phyloP scores from a whole-genome alignment of 2,888 invertebrate species.

The Tenthredo scrophulariae region DNA sequence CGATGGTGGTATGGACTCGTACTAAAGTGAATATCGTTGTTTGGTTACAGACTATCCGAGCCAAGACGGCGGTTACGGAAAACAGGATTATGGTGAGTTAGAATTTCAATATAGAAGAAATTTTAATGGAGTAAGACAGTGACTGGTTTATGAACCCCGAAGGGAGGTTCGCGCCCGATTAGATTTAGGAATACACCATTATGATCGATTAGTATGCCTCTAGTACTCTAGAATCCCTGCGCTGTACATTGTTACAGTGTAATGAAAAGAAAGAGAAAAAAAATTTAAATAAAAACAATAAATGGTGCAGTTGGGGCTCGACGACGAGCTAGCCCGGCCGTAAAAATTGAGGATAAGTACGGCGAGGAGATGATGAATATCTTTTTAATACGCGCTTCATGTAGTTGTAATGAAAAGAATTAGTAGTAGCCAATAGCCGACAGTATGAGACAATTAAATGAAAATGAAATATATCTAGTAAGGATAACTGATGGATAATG shows the following conservation, averaged over 20 bases:
- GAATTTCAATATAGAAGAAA: slow-evolving; percentile 7
- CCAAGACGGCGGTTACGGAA: slow-evolving; percentile 75
- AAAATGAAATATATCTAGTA: background rate
- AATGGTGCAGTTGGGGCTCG: background rate
- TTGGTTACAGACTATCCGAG: slow-evolving; percentile 73
- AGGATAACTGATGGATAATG: background rate
- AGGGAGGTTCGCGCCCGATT: slow-evolving; percentile 5
- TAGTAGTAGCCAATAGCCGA: background rate
- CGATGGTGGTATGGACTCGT: background rate
- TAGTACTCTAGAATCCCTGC: background rate
- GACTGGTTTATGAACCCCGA: background rate
- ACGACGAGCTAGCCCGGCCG: background rate
- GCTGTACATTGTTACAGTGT: background rate
- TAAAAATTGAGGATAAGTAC: background rate
- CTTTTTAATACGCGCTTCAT: background rate
- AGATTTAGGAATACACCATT: background rate
- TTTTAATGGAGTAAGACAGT: background rate
- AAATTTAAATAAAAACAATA: background rate
- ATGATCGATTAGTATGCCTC: background rate
- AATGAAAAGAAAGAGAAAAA: background rate
- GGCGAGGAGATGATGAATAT: background rate
- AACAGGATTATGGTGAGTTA: slow-evolving; percentile 76
- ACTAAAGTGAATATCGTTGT: slow-evolving; percentile 19
- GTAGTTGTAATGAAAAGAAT: background rate
- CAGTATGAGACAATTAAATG: background rate